phyloP scores from a whole-genome alignment of 2,797 vertebrate species.

The Smutsia gigantea region DNA sequence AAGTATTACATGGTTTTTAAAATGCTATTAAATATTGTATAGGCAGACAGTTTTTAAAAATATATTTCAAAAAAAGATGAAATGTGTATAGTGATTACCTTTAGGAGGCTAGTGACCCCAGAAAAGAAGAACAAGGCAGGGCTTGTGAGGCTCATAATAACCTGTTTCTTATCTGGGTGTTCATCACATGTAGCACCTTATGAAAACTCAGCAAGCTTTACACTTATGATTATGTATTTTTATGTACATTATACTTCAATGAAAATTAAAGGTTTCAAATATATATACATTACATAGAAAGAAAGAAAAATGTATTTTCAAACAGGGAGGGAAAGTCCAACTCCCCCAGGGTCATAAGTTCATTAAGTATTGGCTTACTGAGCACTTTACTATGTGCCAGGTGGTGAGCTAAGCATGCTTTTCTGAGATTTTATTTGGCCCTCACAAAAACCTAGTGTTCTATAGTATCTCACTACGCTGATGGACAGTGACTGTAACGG shows the following conservation, averaged over 20 bases:
- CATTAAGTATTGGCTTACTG: neutral
- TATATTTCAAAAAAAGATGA: neutral
- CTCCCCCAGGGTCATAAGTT: neutral
- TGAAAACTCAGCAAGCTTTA: neutral
- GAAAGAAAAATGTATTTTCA: neutral
- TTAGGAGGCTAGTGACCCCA: neutral
- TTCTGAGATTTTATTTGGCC: neutral
- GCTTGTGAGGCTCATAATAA: neutral
- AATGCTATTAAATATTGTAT: neutral
- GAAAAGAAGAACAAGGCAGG: neutral
- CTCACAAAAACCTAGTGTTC: neutral
- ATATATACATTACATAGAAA: neutral
- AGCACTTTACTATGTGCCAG: neutral
- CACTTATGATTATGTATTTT: neutral
- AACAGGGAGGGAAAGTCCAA: neutral
- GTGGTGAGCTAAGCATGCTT: neutral
- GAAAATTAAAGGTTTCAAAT: constrained; percentile 5
- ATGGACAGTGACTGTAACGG: too few species aligned
- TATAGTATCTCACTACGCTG: too few species aligned
- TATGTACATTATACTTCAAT: neutral
- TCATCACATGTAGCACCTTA: neutral
- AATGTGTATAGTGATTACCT: neutral
- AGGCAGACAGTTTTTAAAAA: neutral
- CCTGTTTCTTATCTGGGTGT: neutral
- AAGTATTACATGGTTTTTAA: neutral